Evolutionary conservation across 2,888 invertebrate genomes (phyloP).

Genomic region (Kuschelorhynchus macadamiae): DNA sequence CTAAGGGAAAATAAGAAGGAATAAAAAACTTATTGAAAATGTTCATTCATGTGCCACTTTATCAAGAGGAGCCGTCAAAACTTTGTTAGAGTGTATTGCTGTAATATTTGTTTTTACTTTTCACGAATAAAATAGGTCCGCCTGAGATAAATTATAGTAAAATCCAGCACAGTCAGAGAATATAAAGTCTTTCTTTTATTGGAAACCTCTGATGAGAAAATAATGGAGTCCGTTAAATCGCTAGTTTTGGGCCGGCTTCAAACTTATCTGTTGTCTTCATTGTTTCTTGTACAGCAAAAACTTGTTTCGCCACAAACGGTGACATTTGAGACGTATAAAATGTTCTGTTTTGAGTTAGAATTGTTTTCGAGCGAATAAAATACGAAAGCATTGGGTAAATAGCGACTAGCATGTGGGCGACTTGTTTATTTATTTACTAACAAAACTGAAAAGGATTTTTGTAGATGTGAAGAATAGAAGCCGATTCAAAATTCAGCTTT

Average conservation of each 20-base stretch:
- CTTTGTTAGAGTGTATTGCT: neutral
- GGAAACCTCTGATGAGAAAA: slow-evolving; percentile 56
- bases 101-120: neutral
- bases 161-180: slow-evolving; percentile 21
- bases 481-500: too few species aligned
- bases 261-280: slow-evolving; percentile 41
- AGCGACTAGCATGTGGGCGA: neutral
- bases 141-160: slow-evolving; percentile 26
- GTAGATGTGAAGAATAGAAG: too few species aligned
- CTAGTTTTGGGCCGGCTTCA: slow-evolving; percentile 35
- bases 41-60: too few species aligned
- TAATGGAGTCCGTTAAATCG: slow-evolving; percentile 55
- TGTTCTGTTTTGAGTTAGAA: slow-evolving; percentile 12
- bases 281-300: slow-evolving; percentile 38
- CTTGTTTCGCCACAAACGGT: slow-evolving; percentile 32
- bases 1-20: too few species aligned
- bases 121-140: neutral
- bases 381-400: neutral
- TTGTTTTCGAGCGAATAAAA: neutral
- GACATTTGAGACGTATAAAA: slow-evolving; percentile 37
- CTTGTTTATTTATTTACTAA: neutral
- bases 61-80: too few species aligned
- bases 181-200: slow-evolving; percentile 50
- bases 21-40: too few species aligned
- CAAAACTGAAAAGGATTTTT: too few species aligned